Conservation (phyloP, 2,113 vertebrate genomes). For the Poecilia latipinna region DNA sequence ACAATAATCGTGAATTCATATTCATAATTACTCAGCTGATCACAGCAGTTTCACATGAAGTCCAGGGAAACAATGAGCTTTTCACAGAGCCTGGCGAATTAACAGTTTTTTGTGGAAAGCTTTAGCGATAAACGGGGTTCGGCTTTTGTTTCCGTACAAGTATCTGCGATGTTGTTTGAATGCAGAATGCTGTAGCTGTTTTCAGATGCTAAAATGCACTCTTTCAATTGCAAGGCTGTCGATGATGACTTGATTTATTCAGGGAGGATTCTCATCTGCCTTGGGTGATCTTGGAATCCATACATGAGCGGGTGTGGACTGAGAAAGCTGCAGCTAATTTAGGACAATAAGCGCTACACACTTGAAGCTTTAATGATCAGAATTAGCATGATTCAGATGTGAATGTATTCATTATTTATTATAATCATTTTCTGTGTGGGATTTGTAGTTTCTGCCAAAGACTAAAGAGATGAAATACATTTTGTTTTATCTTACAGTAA, state of each 20-base stretch:
- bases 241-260: constrained; percentile 24
- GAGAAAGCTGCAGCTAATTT: constrained; percentile 61
- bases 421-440: constrained; percentile 35
- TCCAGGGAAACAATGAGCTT: constrained; percentile 39
- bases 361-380: constrained; percentile 38
- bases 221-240: constrained; percentile 15
- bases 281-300: constrained; percentile 45
- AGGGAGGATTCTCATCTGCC: constrained; percentile 19
- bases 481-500: constrained; percentile 41
- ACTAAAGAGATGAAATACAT: background rate
- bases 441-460: constrained; percentile 20
- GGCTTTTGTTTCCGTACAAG: constrained; percentile 7
- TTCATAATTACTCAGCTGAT: constrained; percentile 41
- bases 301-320: constrained; percentile 37
- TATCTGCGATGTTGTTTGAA: background rate
- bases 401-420: constrained; percentile 55
- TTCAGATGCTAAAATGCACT: constrained; percentile 7
- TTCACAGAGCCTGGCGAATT: constrained; percentile 36
- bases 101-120: constrained; percentile 27
- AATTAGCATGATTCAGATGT: constrained; percentile 47
- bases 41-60: constrained; percentile 43
- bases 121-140: constrained; percentile 41
- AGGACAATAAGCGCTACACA: constrained; percentile 29
- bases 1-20: constrained; percentile 25
- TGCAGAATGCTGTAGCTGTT: background rate